phyloP scores from a whole-genome alignment of 1,140 invertebrate genomes.

The Stenopsyche tienmushanensis region DNA sequence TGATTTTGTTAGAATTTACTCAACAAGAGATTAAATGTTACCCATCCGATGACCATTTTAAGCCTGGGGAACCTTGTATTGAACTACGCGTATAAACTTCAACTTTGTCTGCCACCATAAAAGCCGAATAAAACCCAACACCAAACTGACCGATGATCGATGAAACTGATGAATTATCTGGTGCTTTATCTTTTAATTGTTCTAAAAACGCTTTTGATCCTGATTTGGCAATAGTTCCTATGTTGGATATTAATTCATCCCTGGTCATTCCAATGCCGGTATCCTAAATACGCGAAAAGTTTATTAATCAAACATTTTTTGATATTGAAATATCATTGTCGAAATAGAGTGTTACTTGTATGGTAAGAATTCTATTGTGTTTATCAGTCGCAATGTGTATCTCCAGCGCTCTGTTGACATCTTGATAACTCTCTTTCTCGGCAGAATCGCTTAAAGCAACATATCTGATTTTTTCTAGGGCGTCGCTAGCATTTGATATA shows the following conservation, averaged over 20 bases:
- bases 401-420: conserved; percentile 68
- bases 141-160: conserved; percentile 98
- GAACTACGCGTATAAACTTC: conserved; percentile 82
- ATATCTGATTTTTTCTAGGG: conserved; percentile 89
- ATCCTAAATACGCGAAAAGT: conserved; percentile 59
- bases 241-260: conserved; percentile 86
- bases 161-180: conserved; percentile 61
- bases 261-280: conserved; percentile 93
- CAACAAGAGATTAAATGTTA: not conserved
- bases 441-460: conserved; percentile 62
- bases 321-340: conserved; percentile 5
- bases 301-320: conserved; percentile 15
- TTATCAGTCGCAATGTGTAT: conserved; percentile 91
- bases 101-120: conserved; percentile 95
- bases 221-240: conserved; percentile 93
- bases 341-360: conserved; percentile 65
- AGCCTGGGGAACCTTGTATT: conserved; percentile 64
- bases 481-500: conserved; percentile 96
- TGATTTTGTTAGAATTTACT: not conserved
- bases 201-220: conserved; percentile 94
- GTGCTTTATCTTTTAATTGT: conserved; percentile 72
- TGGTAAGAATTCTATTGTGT: conserved; percentile 78
- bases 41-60: conserved; percentile 85
- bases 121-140: conserved; percentile 96
- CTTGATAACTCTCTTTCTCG: conserved; percentile 49